A percentile compares a stretch with the other conserved stretches of the same genome.
These are phyloP conservation scores for Eristalinus sepulchralis DNA, from an alignment of 2,888 invertebrate species.

Conservation along the genomic window DNA sequence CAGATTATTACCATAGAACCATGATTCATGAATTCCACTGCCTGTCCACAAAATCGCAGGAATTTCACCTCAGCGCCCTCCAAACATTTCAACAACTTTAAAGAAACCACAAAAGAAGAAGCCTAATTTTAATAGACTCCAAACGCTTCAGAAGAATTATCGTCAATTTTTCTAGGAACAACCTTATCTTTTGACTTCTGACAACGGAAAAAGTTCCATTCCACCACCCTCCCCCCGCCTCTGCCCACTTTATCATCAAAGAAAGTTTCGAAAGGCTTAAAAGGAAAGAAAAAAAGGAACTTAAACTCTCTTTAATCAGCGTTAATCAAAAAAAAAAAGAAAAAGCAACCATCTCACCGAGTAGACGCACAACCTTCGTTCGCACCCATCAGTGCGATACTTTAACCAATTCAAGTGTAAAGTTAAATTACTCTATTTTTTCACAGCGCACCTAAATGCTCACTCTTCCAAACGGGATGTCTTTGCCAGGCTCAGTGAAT, in stretches of 20 bases:
- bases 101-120: too few species aligned
- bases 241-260: background rate
- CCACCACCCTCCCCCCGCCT: too few species aligned
- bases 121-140: background rate
- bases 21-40: too few species aligned
- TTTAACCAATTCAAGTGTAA: background rate
- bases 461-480: background rate
- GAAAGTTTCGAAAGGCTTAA: background rate
- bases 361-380: background rate
- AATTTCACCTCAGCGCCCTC: too few species aligned
- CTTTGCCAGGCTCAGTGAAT: background rate
- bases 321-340: background rate
- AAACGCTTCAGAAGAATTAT: background rate
- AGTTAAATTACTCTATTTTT: background rate
- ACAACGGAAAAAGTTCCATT: background rate
- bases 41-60: too few species aligned
- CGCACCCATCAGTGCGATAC: background rate
- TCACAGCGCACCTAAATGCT: background rate
- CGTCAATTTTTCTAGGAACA: background rate
- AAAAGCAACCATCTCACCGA: background rate
- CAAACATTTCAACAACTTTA: too few species aligned
- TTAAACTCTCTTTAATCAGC: background rate
- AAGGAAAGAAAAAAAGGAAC: background rate
- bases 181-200: background rate
- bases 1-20: too few species aligned